Evolutionary conservation across 2,888 invertebrate genomes (phyloP).

Genomic region (Drosophila gaucha): DNA sequence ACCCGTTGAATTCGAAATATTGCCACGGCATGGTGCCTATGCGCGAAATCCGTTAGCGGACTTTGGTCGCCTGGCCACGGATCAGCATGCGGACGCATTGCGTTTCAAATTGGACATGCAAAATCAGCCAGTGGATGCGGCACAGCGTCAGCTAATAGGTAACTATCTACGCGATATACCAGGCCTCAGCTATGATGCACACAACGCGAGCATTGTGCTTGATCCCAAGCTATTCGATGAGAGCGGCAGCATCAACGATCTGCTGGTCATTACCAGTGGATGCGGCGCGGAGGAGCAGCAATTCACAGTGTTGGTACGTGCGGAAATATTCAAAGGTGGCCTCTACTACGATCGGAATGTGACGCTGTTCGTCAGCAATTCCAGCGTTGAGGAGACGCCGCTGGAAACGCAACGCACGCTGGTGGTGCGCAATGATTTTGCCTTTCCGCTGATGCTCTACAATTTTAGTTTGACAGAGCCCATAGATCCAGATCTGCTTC

Average conservation of each 20-base stretch:
- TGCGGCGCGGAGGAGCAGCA: constrained; percentile 40
- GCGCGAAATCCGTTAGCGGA: constrained; percentile 91
- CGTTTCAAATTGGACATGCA: constrained; percentile 84
- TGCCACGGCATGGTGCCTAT: constrained; percentile 89
- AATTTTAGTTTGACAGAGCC: constrained; percentile 87
- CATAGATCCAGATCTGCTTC: constrained; percentile 58
- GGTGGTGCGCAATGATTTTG: constrained; percentile 90
- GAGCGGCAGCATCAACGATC: constrained; percentile 71
- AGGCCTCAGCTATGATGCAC: constrained; percentile 66
- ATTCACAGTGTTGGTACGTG: constrained; percentile 79
- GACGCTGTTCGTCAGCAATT: constrained; percentile 78
- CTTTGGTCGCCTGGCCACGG: constrained; percentile 91
- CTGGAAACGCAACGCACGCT: constrained; percentile 85
- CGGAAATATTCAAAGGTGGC: constrained; percentile 82
- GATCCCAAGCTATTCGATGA: constrained; percentile 73
- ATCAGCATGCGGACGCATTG: constrained; percentile 85
- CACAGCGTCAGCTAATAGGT: constrained; percentile 45
- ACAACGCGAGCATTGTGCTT: constrained; percentile 76
- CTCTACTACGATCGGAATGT: constrained; percentile 77
- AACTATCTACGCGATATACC: constrained; percentile 61
- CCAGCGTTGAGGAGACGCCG: constrained; percentile 55
- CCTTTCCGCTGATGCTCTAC: constrained; percentile 89
- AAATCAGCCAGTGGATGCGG: constrained; percentile 49
- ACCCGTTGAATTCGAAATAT: constrained; percentile 93
- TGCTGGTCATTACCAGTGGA: constrained; percentile 60